phyloP scores from a whole-genome alignment of 2,888 invertebrate species.

The Limenitis camilla region DNA sequence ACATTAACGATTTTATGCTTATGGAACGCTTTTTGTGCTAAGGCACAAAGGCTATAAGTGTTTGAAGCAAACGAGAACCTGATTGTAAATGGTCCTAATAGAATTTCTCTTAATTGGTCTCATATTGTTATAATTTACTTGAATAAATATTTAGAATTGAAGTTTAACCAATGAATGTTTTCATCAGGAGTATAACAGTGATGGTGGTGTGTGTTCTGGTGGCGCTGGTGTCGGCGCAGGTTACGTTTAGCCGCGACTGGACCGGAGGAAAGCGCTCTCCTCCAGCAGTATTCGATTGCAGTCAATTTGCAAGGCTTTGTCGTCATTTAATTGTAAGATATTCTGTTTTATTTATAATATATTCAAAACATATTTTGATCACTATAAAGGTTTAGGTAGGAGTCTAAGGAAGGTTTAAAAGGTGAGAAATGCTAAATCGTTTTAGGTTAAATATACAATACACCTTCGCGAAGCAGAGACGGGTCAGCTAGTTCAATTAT shows the following conservation, averaged over 20 bases:
- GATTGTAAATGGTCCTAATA: too few species aligned
- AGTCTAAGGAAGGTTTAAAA: too few species aligned
- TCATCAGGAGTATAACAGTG: conserved; percentile 37
- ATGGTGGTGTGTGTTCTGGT: conserved; percentile 43
- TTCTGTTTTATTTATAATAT: not conserved
- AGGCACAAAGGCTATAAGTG: too few species aligned
- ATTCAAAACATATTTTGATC: not conserved
- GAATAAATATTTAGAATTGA: not conserved
- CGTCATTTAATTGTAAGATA: conserved; percentile 56
- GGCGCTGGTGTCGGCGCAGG: conserved; percentile 58
- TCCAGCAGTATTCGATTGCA: conserved; percentile 52
- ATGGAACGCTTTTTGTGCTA: too few species aligned
- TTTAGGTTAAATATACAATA: too few species aligned
- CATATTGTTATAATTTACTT: not conserved
- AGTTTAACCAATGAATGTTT: not conserved
- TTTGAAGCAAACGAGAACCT: too few species aligned
- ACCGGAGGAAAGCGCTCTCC: conserved; percentile 57
- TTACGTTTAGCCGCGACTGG: conserved; percentile 71
- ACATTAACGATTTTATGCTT: too few species aligned
- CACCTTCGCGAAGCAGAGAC: too few species aligned
- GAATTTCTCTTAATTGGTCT: too few species aligned
- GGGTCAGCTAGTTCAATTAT: too few species aligned
- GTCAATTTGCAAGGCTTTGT: conserved; percentile 57
- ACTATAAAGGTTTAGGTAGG: too few species aligned
- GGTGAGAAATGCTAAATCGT: too few species aligned